These are phyloP conservation scores for Chrysochloris asiatica DNA, from an alignment of 2,113 vertebrate species.

Conservation along the genomic window DNA sequence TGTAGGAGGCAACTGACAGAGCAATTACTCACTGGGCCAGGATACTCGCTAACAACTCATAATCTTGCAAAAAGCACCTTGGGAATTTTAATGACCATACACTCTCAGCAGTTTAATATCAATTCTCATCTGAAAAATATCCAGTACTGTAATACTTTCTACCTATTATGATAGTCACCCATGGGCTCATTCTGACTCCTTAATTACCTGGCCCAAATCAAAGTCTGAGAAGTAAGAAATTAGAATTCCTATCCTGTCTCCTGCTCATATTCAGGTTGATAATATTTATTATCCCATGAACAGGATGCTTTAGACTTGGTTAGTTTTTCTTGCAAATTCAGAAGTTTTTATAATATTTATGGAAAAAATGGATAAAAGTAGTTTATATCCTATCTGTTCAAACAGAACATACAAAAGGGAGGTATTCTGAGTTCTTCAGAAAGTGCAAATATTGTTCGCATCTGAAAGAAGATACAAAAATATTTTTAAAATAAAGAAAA, in stretches of 20 bases:
- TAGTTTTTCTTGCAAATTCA: not conserved
- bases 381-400: not conserved
- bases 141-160: too few species aligned
- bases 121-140: slow-evolving; percentile 19
- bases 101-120: slow-evolving; percentile 32
- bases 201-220: not conserved
- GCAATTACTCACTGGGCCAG: slow-evolving; percentile 6
- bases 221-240: not conserved
- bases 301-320: not conserved
- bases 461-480: not conserved
- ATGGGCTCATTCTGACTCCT: not conserved
- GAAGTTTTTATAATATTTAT: not conserved
- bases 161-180: not conserved
- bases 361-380: not conserved
- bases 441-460: not conserved
- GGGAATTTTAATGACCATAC: slow-evolving; percentile 35
- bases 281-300: not conserved
- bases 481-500: not conserved
- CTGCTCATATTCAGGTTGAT: not conserved
- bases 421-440: not conserved
- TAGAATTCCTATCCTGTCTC: not conserved
- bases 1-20: not conserved
- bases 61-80: slow-evolving; percentile 48
- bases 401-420: not conserved
- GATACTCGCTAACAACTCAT: not conserved